phyloP scores from a whole-genome alignment of 2,888 invertebrate species.

The Pandemis heparana region DNA sequence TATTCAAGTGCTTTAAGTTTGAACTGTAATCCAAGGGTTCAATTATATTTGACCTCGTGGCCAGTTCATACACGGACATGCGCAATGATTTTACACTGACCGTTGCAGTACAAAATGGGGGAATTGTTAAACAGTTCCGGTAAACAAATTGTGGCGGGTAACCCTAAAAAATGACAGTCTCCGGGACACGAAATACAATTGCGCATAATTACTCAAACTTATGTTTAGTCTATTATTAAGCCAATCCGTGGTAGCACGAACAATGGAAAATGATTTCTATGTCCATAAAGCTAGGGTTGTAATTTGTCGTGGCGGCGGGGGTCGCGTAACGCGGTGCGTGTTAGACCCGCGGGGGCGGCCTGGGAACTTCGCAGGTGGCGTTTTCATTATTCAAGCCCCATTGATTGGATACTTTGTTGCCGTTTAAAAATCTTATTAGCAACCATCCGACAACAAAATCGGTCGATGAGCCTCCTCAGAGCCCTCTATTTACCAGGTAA shows the following conservation, averaged over 20 bases:
- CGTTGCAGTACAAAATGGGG: constrained; percentile 35
- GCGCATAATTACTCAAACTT: constrained; percentile 79
- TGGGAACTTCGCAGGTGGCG: constrained; percentile 82
- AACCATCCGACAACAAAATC: constrained; percentile 79
- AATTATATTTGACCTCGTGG: constrained; percentile 22
- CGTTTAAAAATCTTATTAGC: constrained; percentile 86
- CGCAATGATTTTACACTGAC: constrained; percentile 27
- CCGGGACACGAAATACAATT: constrained; percentile 71
- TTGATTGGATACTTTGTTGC: constrained; percentile 86
- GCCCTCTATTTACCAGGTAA: constrained; percentile 80
- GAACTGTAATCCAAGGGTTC: not conserved
- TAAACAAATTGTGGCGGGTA: constrained; percentile 51
- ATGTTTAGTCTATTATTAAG: constrained; percentile 61
- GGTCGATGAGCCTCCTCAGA: constrained; percentile 64
- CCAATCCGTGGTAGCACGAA: constrained; percentile 38
- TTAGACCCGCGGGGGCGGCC: constrained; percentile 71
- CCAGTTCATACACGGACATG: constrained; percentile 14
- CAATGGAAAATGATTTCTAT: constrained; percentile 59
- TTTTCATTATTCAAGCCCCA: constrained; percentile 85
- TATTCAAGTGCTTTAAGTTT: not conserved
- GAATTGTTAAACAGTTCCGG: constrained; percentile 48
- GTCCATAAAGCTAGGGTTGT: constrained; percentile 55
- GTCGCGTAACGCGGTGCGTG: constrained; percentile 73
- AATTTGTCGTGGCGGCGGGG: constrained; percentile 55
- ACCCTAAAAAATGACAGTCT: constrained; percentile 63